Percentiles rank a stretch among this genome's conserved stretches.
phyloP scores from a whole-genome alignment of 2,888 invertebrate genomes.

The Ornithoptera priamus region DNA sequence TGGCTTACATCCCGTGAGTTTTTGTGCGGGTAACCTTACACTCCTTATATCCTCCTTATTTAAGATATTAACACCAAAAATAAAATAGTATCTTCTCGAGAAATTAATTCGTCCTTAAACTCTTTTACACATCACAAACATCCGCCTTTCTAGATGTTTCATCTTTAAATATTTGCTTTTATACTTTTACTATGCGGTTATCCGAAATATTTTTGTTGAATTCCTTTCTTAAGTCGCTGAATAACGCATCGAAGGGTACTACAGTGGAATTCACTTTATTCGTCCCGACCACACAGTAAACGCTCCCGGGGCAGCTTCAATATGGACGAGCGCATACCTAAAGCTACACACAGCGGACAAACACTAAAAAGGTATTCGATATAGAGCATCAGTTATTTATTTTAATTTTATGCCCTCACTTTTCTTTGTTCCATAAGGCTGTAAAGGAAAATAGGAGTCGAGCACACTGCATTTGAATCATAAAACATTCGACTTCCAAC shows the following conservation, averaged over 20 bases:
- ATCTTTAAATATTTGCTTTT: too few relatives aligned
- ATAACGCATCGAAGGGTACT: neutral
- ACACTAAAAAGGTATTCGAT: constrained; percentile 16
- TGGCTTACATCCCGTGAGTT: too few relatives aligned
- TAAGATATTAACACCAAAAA: too few relatives aligned
- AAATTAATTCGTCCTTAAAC: too few relatives aligned
- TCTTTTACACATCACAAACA: too few relatives aligned
- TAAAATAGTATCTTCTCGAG: too few relatives aligned
- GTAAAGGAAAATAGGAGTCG: neutral
- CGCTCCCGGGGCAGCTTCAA: constrained; percentile 19
- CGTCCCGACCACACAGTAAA: constrained; percentile 11
- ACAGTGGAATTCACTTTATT: constrained; percentile 11
- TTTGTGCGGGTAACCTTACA: too few relatives aligned
- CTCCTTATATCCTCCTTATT: too few relatives aligned
- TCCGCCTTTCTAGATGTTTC: too few relatives aligned
- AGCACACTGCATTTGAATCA: neutral
- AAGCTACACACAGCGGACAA: constrained; percentile 7
- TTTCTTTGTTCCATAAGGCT: constrained; percentile 15
- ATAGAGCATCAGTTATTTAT: constrained; percentile 18
- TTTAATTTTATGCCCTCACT: constrained; percentile 20
- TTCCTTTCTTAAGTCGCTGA: too few relatives aligned
- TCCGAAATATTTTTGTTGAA: too few relatives aligned
- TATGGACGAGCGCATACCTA: neutral
- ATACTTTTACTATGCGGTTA: too few relatives aligned
- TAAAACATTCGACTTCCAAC: neutral